A percentile compares a stretch with the other conserved stretches of the same genome.
phyloP scores from a whole-genome alignment of 2,888 invertebrate species.

The Drosophila colorata region DNA sequence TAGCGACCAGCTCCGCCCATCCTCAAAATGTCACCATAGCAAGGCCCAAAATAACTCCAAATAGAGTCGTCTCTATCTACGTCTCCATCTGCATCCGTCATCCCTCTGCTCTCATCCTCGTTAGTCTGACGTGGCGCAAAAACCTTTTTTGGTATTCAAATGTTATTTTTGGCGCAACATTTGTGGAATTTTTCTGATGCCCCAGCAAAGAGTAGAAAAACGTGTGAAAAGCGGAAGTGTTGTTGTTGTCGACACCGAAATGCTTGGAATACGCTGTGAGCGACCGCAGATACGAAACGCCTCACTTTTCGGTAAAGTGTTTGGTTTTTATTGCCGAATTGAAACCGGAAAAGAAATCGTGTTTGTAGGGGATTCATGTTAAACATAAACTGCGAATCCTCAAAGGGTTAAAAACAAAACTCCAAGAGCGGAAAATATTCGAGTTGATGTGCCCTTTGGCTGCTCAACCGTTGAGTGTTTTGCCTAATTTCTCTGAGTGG shows the following conservation, averaged over 20 bases:
- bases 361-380: conserved; percentile 26
- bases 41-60: conserved; percentile 49
- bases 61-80: conserved; percentile 59
- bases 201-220: conserved; percentile 30
- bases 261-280: conserved; percentile 48
- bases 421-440: conserved; percentile 44
- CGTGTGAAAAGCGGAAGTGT: conserved; percentile 73
- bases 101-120: conserved; percentile 26
- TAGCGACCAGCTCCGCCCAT: conserved; percentile 1
- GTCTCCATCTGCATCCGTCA: conserved; percentile 25
- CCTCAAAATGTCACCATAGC: conserved; percentile 29
- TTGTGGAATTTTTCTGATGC: conserved; percentile 55
- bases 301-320: conserved; percentile 55
- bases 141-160: conserved; percentile 75
- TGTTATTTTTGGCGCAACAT: conserved; percentile 74
- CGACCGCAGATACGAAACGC: conserved; percentile 55
- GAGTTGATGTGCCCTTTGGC: conserved; percentile 53
- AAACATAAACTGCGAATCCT: conserved; percentile 26
- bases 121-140: conserved; percentile 61
- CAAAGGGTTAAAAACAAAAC: conserved; percentile 41
- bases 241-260: conserved; percentile 37
- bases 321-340: conserved; percentile 47
- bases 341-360: conserved; percentile 55
- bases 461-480: conserved; percentile 44
- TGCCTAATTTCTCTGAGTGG: conserved; percentile 24